phyloP scores from a whole-genome alignment of 2,113 vertebrate genomes.

The Zeus faber region DNA sequence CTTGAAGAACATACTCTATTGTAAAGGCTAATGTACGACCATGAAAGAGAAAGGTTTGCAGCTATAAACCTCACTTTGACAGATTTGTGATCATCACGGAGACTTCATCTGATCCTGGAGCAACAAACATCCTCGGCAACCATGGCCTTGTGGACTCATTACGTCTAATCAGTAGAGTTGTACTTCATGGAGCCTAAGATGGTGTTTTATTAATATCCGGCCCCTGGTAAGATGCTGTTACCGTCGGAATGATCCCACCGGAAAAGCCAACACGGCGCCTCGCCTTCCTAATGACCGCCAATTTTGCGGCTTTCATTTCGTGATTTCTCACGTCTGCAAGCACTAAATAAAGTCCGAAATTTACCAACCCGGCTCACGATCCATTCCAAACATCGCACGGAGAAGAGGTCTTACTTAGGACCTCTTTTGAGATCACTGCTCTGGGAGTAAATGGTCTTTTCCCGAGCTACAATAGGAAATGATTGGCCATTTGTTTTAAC shows the following conservation, averaged over 20 bases:
- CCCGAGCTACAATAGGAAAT: no score
- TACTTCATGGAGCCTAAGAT: slow-evolving; percentile 1
- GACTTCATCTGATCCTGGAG: no score
- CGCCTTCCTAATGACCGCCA: slow-evolving; percentile 42
- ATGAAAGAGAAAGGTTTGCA: no score
- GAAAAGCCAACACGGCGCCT: no score
- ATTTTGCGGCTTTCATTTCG: slow-evolving; percentile 52
- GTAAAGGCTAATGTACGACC: no score
- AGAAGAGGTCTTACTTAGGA: slow-evolving; percentile 24
- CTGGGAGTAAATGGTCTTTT: slow-evolving; percentile 3
- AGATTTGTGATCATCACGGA: no score
- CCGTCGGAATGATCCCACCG: no score
- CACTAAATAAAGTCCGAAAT: slow-evolving; percentile 49
- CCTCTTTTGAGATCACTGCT: slow-evolving; percentile 11
- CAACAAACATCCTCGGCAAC: slow-evolving; percentile 9
- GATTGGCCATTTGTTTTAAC: no score
- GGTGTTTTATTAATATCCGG: slow-evolving; percentile 44
- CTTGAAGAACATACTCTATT: no score
- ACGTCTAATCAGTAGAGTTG: background rate
- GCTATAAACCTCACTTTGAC: no score
- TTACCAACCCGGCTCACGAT: slow-evolving; percentile 36
- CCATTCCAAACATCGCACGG: no score
- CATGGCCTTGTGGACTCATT: slow-evolving; percentile 7
- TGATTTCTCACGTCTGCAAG: slow-evolving; percentile 39
- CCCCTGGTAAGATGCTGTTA: no score